These are phyloP conservation scores for Pheucticus melanocephalus DNA, from an alignment of 2,113 vertebrate species.

Conservation along the genomic window DNA sequence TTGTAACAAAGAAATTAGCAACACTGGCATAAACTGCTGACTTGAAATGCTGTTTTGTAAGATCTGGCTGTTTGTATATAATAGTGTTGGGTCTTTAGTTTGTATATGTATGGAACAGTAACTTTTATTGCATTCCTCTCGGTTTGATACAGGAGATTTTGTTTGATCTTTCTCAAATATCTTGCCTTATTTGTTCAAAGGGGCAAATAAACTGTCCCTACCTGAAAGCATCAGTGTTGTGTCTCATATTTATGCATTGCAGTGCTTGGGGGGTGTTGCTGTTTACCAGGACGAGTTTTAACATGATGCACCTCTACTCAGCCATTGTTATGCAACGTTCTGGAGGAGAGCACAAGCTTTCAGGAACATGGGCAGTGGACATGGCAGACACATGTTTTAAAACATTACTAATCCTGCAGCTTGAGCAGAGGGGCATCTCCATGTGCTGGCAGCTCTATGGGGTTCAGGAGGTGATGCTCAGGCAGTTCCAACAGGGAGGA, in stretches of 20 bases:
- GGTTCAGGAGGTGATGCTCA: background rate
- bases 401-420: background rate
- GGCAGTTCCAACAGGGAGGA: background rate
- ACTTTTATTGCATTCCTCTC: constrained; percentile 47
- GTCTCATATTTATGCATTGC: background rate
- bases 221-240: background rate
- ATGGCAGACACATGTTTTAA: background rate
- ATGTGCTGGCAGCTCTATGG: background rate
- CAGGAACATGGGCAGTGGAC: background rate
- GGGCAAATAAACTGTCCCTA: constrained; percentile 71
- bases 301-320: background rate
- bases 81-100: constrained; percentile 60
- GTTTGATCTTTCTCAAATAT: constrained; percentile 28
- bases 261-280: background rate
- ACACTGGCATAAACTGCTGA: constrained; percentile 70
- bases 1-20: constrained; percentile 68
- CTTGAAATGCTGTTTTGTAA: constrained; percentile 77
- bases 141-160: constrained; percentile 60
- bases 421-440: background rate
- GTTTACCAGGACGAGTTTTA: background rate
- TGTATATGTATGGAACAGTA: constrained; percentile 70
- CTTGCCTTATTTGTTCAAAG: constrained; percentile 65
- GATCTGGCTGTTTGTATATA: constrained; percentile 74
- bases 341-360: background rate
- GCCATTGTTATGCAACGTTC: rapidly evolving